A percentile compares a stretch with the other conserved stretches of the same genome.
These are phyloP conservation scores for Etheostoma spectabile DNA, from an alignment of 2,113 vertebrate species.

Conservation along the genomic window DNA sequence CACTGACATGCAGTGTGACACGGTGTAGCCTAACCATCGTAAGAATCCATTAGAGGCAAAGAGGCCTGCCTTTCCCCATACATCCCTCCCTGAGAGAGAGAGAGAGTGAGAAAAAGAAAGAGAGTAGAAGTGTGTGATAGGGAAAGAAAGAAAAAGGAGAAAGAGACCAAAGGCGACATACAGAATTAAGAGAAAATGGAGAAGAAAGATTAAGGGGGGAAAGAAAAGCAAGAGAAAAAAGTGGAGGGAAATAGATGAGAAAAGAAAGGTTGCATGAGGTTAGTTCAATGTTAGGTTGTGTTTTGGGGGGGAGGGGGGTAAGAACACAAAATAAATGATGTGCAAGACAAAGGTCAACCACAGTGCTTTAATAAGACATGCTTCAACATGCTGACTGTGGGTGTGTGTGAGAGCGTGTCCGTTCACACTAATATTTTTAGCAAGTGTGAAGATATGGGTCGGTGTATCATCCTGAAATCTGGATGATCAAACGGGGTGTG, in stretches of 20 bases:
- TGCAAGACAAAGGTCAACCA: constrained; percentile 37
- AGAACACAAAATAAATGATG: constrained; percentile 32
- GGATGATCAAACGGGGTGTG: neutral
- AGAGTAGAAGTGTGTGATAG: constrained; percentile 17
- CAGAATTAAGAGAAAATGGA: neutral
- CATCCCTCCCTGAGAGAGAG: constrained; percentile 82
- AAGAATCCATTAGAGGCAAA: constrained; percentile 86
- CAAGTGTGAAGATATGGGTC: neutral
- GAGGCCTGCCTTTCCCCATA: constrained; percentile 84
- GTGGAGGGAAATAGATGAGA: constrained; percentile 22
- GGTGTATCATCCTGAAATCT: constrained; percentile 7
- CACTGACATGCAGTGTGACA: constrained; percentile 85
- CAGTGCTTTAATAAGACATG: constrained; percentile 49
- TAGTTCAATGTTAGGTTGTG: constrained; percentile 50
- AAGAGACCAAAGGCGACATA: constrained; percentile 5
- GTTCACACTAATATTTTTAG: constrained; percentile 44
- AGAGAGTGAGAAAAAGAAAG: constrained; percentile 31
- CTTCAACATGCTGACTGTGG: constrained; percentile 66
- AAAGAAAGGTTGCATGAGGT: constrained; percentile 47
- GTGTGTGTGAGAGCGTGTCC: constrained; percentile 52
- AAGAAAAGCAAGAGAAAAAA: neutral
- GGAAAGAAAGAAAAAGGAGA: constrained; percentile 1
- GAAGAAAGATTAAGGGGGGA: neutral
- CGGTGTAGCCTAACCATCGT: constrained; percentile 87
- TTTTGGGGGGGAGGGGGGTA: neutral